Evolutionary conservation across 2,888 invertebrate genomes (phyloP).

Genomic region (Chrysomela aeneicollis): DNA sequence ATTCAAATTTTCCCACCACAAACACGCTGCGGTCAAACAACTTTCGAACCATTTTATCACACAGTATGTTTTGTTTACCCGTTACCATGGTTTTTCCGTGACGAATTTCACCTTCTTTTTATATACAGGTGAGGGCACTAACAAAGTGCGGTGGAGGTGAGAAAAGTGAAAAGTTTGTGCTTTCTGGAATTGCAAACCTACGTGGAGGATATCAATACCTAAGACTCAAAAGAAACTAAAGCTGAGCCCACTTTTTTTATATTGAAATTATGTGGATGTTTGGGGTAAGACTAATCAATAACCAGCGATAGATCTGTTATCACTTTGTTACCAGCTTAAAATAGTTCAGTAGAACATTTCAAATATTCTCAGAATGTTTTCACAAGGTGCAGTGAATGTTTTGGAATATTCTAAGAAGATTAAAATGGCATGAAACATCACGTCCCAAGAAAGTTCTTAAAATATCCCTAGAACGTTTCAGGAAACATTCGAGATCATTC

Average conservation of each 20-base stretch:
- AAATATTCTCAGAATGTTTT: no score
- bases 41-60: conserved; percentile 43
- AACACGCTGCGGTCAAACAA: conserved; percentile 43
- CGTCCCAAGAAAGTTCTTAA: no score
- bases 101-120: conserved; percentile 23
- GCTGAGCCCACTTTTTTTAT: not conserved
- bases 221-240: not conserved
- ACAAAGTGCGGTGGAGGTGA: conserved; percentile 27
- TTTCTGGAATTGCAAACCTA: no score
- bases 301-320: conserved; percentile 46
- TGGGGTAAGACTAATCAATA: conserved; percentile 47
- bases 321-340: not conserved
- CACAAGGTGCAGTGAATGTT: no score
- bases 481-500: no score
- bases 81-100: conserved; percentile 45
- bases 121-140: conserved; percentile 36
- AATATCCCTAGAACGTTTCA: no score
- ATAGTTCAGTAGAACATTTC: not conserved
- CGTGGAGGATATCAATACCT: no score
- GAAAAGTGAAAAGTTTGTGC: conserved; percentile 12
- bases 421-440: no score
- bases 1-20: conserved; percentile 22
- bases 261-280: conserved; percentile 12
- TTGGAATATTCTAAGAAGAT: no score
- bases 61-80: conserved; percentile 48